Evolutionary conservation across 2,888 invertebrate species (phyloP).

Genomic region (Rosalia funebris): DNA sequence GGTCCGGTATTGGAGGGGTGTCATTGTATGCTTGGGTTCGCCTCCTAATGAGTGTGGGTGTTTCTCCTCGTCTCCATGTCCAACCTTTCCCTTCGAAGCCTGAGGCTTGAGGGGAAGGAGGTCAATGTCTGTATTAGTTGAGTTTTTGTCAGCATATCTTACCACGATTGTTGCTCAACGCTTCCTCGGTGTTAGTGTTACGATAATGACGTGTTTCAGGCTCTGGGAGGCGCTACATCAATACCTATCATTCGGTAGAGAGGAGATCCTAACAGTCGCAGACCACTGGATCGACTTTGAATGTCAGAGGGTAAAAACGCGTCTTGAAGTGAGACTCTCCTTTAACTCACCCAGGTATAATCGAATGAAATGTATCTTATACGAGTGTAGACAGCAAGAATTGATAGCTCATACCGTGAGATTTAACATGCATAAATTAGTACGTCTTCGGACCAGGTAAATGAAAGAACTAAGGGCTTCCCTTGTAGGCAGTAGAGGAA

Average conservation of each 20-base stretch:
- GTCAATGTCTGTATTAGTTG: no score
- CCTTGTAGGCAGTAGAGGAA: constrained; percentile 33
- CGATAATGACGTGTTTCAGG: constrained; percentile 36
- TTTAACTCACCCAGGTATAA: constrained; percentile 45
- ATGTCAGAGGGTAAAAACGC: constrained; percentile 39
- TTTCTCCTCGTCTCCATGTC: no score
- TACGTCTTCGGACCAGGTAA: constrained; percentile 5
- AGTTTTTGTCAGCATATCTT: no score
- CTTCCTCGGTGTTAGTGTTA: neutral
- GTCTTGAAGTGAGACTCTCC: constrained; percentile 46
- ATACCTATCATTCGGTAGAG: constrained; percentile 45
- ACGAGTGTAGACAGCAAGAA: constrained; percentile 51
- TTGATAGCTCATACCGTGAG: constrained; percentile 43
- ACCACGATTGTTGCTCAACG: no score
- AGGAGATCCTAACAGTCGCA: constrained; percentile 43
- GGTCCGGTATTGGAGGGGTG: no score
- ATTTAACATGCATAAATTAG: constrained; percentile 43
- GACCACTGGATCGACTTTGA: constrained; percentile 44
- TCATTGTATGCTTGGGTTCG: no score
- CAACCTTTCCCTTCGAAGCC: no score
- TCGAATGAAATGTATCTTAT: constrained; percentile 47
- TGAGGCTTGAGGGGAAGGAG: no score
- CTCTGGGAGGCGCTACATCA: constrained; percentile 53
- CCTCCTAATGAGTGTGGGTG: no score
- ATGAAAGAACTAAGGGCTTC: neutral